Percentiles rank a stretch among this genome's conserved stretches.
These are phyloP conservation scores for Malthinus flaveolus DNA, from an alignment of 2,888 invertebrate genomes.

Conservation along the genomic window DNA sequence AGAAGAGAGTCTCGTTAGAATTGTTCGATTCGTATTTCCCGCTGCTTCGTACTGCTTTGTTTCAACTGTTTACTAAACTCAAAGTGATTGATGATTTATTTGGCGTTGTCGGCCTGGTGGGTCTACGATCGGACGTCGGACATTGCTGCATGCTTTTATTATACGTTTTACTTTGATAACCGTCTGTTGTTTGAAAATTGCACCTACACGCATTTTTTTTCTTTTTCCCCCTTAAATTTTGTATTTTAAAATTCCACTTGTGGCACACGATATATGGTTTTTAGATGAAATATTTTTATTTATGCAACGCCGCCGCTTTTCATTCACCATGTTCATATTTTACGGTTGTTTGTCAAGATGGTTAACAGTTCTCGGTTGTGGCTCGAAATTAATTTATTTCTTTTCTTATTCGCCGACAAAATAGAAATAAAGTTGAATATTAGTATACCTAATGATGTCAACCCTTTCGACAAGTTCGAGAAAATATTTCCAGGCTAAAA, in stretches of 20 bases:
- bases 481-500: background rate
- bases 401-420: slow-evolving; percentile 36
- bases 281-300: slow-evolving; percentile 35
- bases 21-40: slow-evolving; percentile 54
- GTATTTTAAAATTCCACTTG: slow-evolving; percentile 29
- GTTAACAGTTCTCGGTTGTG: slow-evolving; percentile 47
- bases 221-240: slow-evolving; percentile 1
- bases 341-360: slow-evolving; percentile 51
- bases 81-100: slow-evolving; percentile 56
- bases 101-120: slow-evolving; percentile 55
- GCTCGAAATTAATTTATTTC: slow-evolving; percentile 47
- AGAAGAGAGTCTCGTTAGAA: slow-evolving; percentile 48
- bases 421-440: slow-evolving; percentile 28
- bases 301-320: slow-evolving; percentile 43
- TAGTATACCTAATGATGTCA: slow-evolving; percentile 21
- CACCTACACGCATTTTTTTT: background rate
- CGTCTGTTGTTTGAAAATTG: background rate
- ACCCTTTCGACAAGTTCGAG: slow-evolving; percentile 14
- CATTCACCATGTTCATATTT: slow-evolving; percentile 49
- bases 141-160: slow-evolving; percentile 33
- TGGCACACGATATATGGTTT: slow-evolving; percentile 32
- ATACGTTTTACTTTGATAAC: slow-evolving; percentile 9
- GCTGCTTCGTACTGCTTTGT: slow-evolving; percentile 53
- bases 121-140: slow-evolving; percentile 47
- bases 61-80: slow-evolving; percentile 51